phyloP scores from a whole-genome alignment of 2,797 vertebrate species.

The Mycteria americana region DNA sequence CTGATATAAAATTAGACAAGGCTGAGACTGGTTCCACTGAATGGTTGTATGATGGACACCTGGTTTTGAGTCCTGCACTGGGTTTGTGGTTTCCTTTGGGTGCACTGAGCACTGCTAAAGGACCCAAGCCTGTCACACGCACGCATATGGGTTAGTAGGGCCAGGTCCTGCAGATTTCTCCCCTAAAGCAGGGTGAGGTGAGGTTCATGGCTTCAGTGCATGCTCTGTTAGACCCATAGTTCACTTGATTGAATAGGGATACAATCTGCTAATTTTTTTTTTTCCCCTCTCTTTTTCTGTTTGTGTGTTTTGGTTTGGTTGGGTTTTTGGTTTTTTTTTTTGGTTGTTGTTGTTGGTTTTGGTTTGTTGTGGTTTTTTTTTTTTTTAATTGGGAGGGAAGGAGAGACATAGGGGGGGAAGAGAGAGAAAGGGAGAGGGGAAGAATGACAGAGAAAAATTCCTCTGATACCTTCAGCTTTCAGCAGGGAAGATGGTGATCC shows the following conservation, averaged over 20 bases:
- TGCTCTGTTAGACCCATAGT: not conserved
- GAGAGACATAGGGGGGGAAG: fast-evolving
- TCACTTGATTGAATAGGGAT: not conserved
- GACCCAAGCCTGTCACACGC: not conserved
- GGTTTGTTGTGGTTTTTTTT: fast-evolving
- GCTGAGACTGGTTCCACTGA: not conserved
- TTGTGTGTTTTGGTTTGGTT: not conserved
- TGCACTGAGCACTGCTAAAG: not conserved
- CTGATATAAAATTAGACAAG: conserved; percentile 48
- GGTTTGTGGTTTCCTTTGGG: not conserved
- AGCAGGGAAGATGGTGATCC: not conserved
- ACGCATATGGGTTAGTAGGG: fast-evolving
- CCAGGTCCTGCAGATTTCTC: not conserved
- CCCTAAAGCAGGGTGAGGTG: not conserved
- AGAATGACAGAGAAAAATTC: not conserved
- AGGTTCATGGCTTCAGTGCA: not conserved
- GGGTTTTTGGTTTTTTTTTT: not conserved
- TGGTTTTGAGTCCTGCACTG: not conserved
- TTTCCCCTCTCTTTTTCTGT: not conserved
- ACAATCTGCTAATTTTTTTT: not conserved
- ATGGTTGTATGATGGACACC: not conserved
- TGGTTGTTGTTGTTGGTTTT: not conserved
- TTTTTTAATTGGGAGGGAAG: too few species aligned
- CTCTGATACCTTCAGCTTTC: not conserved
- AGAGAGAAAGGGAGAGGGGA: not conserved